Conservation (phyloP, 2,888 invertebrate species). For the Proisotoma minuta region DNA sequence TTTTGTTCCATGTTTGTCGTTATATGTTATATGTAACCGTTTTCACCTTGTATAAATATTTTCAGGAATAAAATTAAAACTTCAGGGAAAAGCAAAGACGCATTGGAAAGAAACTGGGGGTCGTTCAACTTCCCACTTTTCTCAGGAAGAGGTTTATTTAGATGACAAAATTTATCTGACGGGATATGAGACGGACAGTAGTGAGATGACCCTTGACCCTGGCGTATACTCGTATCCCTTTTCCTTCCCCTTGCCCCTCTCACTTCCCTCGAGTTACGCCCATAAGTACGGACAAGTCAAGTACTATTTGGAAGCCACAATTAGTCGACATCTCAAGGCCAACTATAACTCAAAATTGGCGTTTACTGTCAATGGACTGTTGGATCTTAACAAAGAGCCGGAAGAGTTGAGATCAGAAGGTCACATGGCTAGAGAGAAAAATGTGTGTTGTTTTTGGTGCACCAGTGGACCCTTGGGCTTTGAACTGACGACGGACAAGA, state of each 20-base stretch:
- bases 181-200: constrained; percentile 25
- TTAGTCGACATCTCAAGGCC: constrained; percentile 25
- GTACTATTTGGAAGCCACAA: constrained; percentile 27
- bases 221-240: constrained; percentile 28
- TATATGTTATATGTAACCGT: too few species aligned
- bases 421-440: background rate
- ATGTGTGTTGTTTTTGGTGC: constrained; percentile 30
- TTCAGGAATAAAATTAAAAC: constrained; percentile 35
- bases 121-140: constrained; percentile 25
- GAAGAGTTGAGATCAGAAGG: constrained; percentile 17
- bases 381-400: constrained; percentile 35
- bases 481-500: constrained; percentile 25
- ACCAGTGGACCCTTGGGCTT: constrained; percentile 31
- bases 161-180: constrained; percentile 38
- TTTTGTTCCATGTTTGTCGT: too few species aligned
- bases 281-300: constrained; percentile 31
- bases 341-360: constrained; percentile 26
- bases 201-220: constrained; percentile 17
- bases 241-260: constrained; percentile 23
- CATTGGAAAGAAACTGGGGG: constrained; percentile 39
- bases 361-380: constrained; percentile 32
- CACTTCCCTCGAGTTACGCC: constrained; percentile 27
- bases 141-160: constrained; percentile 36
- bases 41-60: background rate
- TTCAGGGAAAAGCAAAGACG: constrained; percentile 38